Conservation (phyloP, 1,140 invertebrate species). For the Drosophila erecta region DNA sequence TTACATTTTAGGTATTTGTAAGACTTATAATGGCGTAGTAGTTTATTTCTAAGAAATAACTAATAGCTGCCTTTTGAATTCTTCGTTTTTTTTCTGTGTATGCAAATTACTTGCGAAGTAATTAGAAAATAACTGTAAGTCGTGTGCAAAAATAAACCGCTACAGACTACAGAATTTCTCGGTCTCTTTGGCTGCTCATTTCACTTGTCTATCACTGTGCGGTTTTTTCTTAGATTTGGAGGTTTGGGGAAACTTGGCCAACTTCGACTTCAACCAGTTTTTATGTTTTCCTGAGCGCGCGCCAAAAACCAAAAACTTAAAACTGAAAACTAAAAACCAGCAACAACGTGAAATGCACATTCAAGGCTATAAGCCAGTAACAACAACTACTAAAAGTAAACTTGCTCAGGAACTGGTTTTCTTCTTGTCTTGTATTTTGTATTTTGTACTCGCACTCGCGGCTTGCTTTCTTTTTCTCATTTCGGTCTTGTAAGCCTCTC, state of each 20-base stretch:
- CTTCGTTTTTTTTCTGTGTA: conserved; percentile 8
- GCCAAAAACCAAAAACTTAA: conserved; percentile 66
- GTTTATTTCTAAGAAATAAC: background rate
- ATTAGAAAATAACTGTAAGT: conserved; percentile 70
- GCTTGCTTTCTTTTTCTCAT: conserved; percentile 80
- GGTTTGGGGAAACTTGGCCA: conserved; percentile 49
- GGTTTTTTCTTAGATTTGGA: conserved; percentile 18
- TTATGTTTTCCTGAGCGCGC: conserved; percentile 62
- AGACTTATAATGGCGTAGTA: background rate
- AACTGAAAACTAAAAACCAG: conserved; percentile 43
- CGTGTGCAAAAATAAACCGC: conserved; percentile 46
- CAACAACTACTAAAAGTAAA: conserved; percentile 41
- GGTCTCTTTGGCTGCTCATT: conserved; percentile 41
- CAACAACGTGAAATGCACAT: conserved; percentile 73
- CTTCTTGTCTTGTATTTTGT: conserved; percentile 33
- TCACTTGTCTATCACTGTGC: conserved; percentile 58
- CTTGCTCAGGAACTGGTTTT: conserved; percentile 60
- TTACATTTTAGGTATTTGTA: background rate
- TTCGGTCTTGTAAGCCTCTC: conserved; percentile 33
- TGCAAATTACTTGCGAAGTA: conserved; percentile 47
- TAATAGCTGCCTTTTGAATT: background rate
- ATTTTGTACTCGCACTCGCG: conserved; percentile 52
- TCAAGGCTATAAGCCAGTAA: conserved; percentile 61
- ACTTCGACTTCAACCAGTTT: conserved; percentile 38
- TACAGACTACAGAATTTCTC: conserved; percentile 20